A percentile compares a stretch with the other conserved stretches of the same genome.
phyloP scores from a whole-genome alignment of 2,797 vertebrate species.

The Meriones psammophilus region DNA sequence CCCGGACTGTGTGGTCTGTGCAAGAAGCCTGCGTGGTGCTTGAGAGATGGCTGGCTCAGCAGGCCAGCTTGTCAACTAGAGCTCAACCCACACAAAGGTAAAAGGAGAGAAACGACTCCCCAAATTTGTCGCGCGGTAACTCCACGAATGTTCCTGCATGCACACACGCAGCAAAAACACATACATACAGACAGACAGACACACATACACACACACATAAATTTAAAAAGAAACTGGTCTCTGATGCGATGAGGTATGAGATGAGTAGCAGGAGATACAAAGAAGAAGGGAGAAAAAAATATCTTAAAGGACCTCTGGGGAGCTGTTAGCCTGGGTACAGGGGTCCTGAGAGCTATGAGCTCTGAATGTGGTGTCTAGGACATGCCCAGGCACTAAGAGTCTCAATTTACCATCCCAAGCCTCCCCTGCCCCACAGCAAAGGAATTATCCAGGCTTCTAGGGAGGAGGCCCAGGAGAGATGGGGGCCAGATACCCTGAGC shows the following conservation, averaged over 20 bases:
- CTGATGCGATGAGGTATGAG: background rate
- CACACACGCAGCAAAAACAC: background rate
- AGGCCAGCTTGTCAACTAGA: too few relatives aligned
- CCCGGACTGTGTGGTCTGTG: background rate
- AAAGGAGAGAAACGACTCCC: background rate
- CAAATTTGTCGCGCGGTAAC: background rate
- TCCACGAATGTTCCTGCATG: background rate
- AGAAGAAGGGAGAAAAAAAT: background rate
- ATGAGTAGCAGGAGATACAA: background rate
- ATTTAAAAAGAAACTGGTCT: background rate
- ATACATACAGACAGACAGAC: too few relatives aligned
- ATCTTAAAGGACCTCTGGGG: background rate
- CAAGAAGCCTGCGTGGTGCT: background rate
- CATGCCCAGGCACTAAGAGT: background rate
- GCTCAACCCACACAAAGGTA: background rate
- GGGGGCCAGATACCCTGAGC: background rate
- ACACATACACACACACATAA: too few relatives aligned
- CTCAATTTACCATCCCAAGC: background rate
- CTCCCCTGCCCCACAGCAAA: background rate
- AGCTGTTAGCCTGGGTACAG: background rate
- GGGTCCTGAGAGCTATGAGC: conserved; percentile 11
- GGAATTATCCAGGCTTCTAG: background rate
- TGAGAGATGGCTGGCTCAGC: background rate
- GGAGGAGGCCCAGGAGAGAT: background rate
- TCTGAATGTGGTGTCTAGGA: background rate